A percentile compares a stretch with the other conserved stretches of the same genome.
Conservation (phyloP, 2,113 vertebrate species). For the Oryctolagus cuniculus region DNA sequence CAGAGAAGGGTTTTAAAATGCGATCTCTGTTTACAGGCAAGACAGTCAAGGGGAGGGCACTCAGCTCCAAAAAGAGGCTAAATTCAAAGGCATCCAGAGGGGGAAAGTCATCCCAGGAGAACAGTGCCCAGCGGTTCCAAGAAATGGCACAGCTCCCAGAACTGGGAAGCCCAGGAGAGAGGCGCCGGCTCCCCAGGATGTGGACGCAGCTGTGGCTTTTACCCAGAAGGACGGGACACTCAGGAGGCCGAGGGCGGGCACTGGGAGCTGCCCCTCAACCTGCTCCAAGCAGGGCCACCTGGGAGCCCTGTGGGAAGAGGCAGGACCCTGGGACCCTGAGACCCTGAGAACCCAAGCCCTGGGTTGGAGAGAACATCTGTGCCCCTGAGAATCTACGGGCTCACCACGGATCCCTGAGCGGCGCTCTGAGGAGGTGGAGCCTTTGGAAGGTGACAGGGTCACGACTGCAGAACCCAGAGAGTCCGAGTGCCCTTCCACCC, state of each 20-base stretch:
- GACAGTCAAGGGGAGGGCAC: conserved; percentile 19
- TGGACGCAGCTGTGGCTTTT: background rate
- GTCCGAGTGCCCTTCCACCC: too few relatives aligned
- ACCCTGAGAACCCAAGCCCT: background rate
- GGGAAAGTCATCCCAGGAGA: conserved; percentile 46
- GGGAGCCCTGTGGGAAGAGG: background rate
- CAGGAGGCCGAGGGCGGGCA: too few relatives aligned
- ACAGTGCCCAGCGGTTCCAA: conserved; percentile 17
- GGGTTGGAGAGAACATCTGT: background rate
- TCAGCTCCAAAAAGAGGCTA: background rate
- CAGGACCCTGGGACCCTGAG: background rate
- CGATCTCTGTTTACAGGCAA: conserved; percentile 45
- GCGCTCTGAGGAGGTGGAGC: background rate
- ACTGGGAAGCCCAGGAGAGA: conserved; percentile 27
- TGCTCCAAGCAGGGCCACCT: rapidly evolving
- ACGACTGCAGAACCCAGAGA: background rate
- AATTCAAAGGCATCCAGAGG: background rate
- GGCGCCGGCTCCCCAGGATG: conserved; percentile 19
- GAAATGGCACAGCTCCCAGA: conserved; percentile 52
- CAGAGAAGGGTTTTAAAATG: conserved; percentile 44
- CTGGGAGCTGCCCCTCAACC: background rate
- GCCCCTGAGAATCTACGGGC: background rate
- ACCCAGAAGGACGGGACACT: background rate
- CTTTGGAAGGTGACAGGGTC: background rate
- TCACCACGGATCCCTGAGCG: background rate